phyloP scores from a whole-genome alignment of 2,797 vertebrate species.

The Tapera naevia region DNA sequence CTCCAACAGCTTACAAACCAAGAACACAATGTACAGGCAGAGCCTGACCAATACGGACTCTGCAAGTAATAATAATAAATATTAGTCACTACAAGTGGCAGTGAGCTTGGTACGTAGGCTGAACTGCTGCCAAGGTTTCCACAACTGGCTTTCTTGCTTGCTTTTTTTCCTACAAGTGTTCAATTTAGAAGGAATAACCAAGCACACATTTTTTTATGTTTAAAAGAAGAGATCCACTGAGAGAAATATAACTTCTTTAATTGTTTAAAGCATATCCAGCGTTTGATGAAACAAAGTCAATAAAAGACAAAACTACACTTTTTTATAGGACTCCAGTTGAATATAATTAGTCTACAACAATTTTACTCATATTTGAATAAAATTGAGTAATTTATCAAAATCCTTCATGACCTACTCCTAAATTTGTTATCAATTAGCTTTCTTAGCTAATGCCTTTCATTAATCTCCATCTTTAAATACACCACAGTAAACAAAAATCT shows the following conservation, averaged over 20 bases:
- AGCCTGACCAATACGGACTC: neutral
- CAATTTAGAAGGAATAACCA: neutral
- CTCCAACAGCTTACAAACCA: neutral
- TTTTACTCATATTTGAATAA: neutral
- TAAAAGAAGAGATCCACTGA: neutral
- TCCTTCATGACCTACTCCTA: neutral
- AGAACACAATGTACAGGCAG: constrained; percentile 22
- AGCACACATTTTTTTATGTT: neutral
- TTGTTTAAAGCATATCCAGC: neutral
- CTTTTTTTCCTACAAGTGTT: neutral
- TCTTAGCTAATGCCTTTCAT: neutral
- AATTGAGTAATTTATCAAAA: neutral
- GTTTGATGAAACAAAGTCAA: neutral
- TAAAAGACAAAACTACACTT: neutral
- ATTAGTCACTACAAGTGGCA: neutral
- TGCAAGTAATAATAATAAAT: neutral
- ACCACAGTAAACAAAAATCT: neutral
- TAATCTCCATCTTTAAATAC: constrained; percentile 27
- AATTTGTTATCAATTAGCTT: neutral
- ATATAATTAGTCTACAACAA: neutral
- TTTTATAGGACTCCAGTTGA: neutral
- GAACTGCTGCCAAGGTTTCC: neutral
- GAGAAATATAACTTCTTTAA: neutral
- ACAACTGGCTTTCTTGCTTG: neutral
- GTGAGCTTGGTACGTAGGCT: neutral